Conservation (phyloP, 30 jellyfish, hydroid and myxozoan genomes). For the Hydractinia echinata region DNA sequence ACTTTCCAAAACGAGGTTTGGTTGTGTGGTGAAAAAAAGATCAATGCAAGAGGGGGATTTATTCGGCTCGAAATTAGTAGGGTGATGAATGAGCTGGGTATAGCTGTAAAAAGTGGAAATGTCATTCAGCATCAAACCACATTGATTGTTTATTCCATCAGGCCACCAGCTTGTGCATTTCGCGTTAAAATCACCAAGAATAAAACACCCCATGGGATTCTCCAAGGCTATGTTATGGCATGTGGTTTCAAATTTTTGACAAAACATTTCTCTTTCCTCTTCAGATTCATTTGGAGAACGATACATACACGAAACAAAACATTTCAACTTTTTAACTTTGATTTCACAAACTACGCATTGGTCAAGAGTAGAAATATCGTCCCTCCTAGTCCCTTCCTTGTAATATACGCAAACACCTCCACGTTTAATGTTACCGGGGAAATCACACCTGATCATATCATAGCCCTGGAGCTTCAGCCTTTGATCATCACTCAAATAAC, state of each 20-base stretch:
- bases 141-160: background rate
- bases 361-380: background rate
- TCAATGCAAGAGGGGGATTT: slow-evolving; percentile 5
- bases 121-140: background rate
- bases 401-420: slow-evolving; percentile 3
- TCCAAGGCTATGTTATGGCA: background rate
- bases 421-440: background rate
- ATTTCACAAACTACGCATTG: slow-evolving; percentile 6
- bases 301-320: background rate
- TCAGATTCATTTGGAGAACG: slow-evolving; percentile 1
- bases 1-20: background rate
- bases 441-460: background rate
- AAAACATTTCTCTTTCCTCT: slow-evolving; percentile 3
- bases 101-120: slow-evolving; percentile 1
- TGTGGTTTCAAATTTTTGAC: background rate
- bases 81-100: background rate
- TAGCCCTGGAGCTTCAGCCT: background rate
- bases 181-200: slow-evolving; percentile 1
- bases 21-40: background rate
- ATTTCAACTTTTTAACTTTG: background rate
- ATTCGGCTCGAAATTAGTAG: background rate
- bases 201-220: background rate
- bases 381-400: background rate
- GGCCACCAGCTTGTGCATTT: slow-evolving; percentile 4
- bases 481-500: background rate